Evolutionary conservation across 2,113 vertebrate genomes (phyloP), one percentile per base, ranked within the genome.

Genomic region (Cercopithecus mona): DNA sequence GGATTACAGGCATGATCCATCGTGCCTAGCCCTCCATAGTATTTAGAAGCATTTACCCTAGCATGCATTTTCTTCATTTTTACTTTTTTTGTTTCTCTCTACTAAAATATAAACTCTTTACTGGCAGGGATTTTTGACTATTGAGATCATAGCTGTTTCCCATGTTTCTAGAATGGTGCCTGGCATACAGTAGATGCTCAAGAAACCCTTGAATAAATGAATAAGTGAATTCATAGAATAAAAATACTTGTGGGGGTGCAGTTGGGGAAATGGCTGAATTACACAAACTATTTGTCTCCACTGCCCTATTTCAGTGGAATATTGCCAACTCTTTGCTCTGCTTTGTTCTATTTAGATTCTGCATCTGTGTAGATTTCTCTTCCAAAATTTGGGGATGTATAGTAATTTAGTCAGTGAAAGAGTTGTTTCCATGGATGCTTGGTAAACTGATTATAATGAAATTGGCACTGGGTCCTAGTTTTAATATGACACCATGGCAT

Each of bases 321-420:
- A 85, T 76, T 85, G 96, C 95, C 98, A 98, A 70, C 40, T 92
- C 90, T 87, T 96, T 81, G 89, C 76, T 96, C 78, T 89, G 92
- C 90, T 97, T 98, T 96, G 95, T 98, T 97, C 97, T 97, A 95
- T 98, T 98, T 98, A 96, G 96, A 97, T 96, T 95, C 78, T 97
- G 90, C 98, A 98, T 98, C 97, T 98, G 98, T 96, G 90, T 98
- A 90, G 96, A 97, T 97, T 95, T 97, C 52, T 88, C 94, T 97
- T 97, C 98, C 97, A 98, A 97, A 97, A 96, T 96, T 94, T 93
- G 61, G 88, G 55, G 50, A 98, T 97, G 92, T 98, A 97, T 98
- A 98, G 97, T 95, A 97, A 98, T 98, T 98, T 98, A 96, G 96
- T 94, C 95, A 96, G 96, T 88, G 70, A 97, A 93, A 98, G 93